Evolutionary conservation across 1,140 invertebrate species (phyloP).

Genomic region (Pseudobourletiella spinata): DNA sequence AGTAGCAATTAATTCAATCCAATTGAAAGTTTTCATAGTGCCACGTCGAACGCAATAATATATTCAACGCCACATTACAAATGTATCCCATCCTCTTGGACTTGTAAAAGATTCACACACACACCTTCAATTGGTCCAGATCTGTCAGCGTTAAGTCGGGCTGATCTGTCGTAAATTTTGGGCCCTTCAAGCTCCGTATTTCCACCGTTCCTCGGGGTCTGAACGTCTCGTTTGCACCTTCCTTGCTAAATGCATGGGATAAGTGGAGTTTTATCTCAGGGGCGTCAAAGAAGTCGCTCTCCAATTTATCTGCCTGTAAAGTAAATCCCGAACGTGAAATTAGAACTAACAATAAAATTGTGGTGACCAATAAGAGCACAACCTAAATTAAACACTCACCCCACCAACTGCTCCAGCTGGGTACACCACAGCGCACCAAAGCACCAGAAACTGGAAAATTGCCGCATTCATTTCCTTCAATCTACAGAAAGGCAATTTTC

Average conservation of each 20-base stretch:
- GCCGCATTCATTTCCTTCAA: no score
- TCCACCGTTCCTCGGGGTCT: conserved; percentile 21
- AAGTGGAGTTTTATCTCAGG: conserved; percentile 29
- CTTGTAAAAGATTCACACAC: background rate
- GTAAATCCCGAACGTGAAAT: no score
- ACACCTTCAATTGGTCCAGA: conserved; percentile 22
- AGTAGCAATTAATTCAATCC: background rate
- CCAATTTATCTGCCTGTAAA: conserved; percentile 20
- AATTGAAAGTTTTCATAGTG: background rate
- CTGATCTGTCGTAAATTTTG: conserved; percentile 26
- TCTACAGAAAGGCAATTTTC: no score
- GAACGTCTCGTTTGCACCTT: conserved; percentile 8
- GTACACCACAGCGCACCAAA: no score
- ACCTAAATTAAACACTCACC: background rate
- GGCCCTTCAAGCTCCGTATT: conserved; percentile 30
- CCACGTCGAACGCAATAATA: background rate
- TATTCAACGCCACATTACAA: no score
- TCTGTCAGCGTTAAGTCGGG: conserved; percentile 23
- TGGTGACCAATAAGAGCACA: background rate
- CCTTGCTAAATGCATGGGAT: conserved; percentile 19
- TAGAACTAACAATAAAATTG: no score
- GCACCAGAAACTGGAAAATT: no score
- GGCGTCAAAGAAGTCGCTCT: conserved; percentile 30
- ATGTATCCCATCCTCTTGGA: no score
- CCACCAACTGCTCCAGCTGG: background rate